phyloP scores from a whole-genome alignment of 1,140 invertebrate genomes.

The Hesperophylax magnus region DNA sequence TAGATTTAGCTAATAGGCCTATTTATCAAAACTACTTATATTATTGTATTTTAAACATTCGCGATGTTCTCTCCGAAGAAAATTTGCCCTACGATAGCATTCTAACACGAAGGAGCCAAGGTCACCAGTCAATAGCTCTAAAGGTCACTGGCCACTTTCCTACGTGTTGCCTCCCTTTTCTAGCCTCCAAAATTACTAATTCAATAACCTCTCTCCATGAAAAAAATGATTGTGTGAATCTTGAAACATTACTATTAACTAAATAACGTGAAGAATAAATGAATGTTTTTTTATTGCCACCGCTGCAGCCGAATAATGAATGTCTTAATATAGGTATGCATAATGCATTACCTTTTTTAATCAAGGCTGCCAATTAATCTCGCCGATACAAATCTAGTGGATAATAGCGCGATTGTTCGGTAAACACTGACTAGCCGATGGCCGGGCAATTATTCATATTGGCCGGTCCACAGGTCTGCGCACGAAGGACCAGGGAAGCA shows the following conservation, averaged over 20 bases:
- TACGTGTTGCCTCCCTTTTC: too few species aligned
- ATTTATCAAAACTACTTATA: too few species aligned
- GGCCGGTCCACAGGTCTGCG: not conserved
- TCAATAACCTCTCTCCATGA: not conserved
- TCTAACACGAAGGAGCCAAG: too few species aligned
- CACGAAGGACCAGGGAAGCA: not conserved
- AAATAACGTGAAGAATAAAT: too few species aligned
- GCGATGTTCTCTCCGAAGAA: too few species aligned
- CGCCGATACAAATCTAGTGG: constrained; percentile 18
- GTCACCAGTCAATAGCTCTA: too few species aligned
- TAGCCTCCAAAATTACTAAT: not conserved
- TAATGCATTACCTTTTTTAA: constrained; percentile 32
- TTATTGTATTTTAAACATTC: too few species aligned
- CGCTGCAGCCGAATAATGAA: constrained; percentile 9
- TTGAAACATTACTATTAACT: too few species aligned
- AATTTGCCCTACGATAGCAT: too few species aligned
- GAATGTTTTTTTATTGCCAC: not conserved
- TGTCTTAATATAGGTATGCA: constrained; percentile 8
- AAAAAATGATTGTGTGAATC: too few species aligned
- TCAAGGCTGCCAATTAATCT: constrained; percentile 37
- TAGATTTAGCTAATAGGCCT: too few species aligned
- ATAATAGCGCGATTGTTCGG: constrained; percentile 8
- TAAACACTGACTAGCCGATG: not conserved
- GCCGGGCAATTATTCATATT: not conserved
- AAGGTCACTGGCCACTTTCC: too few species aligned